Conservation (phyloP, 2,797 vertebrate genomes). For the Avahi laniger region DNA sequence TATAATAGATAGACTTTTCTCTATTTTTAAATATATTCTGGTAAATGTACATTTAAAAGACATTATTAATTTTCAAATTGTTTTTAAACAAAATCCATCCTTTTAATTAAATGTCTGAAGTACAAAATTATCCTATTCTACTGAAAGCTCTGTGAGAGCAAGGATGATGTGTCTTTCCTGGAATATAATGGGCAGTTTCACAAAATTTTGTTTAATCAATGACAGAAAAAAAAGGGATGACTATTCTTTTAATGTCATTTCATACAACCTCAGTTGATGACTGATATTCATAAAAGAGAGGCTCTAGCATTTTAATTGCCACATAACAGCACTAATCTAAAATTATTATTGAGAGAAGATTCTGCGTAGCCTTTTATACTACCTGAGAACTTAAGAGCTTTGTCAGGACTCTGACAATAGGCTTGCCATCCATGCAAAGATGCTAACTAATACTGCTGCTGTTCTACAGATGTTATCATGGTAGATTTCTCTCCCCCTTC, state of each 20-base stretch:
- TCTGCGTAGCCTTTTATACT: background rate
- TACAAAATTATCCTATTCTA: background rate
- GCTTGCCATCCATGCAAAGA: background rate
- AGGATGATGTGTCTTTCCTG: background rate
- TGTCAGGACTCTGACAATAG: background rate
- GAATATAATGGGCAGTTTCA: slow-evolving; percentile 49
- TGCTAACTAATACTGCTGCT: background rate
- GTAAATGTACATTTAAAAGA: slow-evolving; percentile 45
- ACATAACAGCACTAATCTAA: background rate
- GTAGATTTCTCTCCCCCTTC: background rate
- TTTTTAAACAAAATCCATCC: slow-evolving; percentile 42
- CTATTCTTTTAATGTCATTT: slow-evolving; percentile 43
- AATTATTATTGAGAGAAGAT: slow-evolving; percentile 31
- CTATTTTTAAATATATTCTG: slow-evolving; percentile 19
- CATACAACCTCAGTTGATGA: background rate
- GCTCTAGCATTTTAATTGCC: slow-evolving; percentile 2
- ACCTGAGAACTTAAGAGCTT: background rate
- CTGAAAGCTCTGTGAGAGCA: background rate
- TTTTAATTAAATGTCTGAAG: slow-evolving; percentile 46
- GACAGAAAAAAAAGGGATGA: slow-evolving; percentile 32
- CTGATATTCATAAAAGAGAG: slow-evolving; percentile 28
- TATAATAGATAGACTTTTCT: slow-evolving; percentile 4
- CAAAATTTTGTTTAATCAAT: slow-evolving; percentile 27
- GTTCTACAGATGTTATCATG: background rate
- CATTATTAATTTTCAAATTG: slow-evolving; percentile 41